Evolutionary conservation across 1,140 invertebrate species (phyloP).

Genomic region (Chrysomallon squamiferum): DNA sequence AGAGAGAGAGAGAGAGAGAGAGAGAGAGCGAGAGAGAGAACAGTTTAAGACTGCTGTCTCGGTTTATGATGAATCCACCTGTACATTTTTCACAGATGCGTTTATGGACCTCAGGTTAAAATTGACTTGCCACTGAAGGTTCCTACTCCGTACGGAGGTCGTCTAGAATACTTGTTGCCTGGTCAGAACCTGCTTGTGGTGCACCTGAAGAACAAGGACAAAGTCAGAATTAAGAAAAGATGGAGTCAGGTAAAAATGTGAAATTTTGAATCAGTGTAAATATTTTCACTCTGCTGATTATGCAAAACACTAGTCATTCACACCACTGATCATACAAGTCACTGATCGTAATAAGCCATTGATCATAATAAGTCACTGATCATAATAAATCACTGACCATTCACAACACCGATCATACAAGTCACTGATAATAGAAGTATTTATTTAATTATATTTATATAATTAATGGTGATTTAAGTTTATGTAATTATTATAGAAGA

Average conservation of each 20-base stretch:
- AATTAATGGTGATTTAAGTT: too few species aligned
- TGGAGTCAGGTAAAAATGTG: conserved; percentile 61
- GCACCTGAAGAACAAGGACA: conserved; percentile 95
- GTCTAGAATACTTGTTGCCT: conserved; percentile 91
- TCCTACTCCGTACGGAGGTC: conserved; percentile 93
- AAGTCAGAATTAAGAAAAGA: conserved; percentile 86
- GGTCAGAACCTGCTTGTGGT: conserved; percentile 97
- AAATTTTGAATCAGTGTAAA: background rate
- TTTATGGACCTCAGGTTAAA: background rate
- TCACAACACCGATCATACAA: too few species aligned
- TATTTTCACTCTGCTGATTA: background rate
- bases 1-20: too few species aligned
- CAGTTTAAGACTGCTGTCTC: too few species aligned
- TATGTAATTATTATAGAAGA: too few species aligned
- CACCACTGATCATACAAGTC: background rate
- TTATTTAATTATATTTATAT: too few species aligned
- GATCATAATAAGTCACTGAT: background rate
- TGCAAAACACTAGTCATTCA: background rate
- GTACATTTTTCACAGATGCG: too few species aligned
- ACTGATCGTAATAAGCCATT: background rate
- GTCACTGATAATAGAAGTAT: too few species aligned
- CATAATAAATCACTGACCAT: background rate
- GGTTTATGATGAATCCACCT: too few species aligned
- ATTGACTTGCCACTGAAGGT: conserved; percentile 90
- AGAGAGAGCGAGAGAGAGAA: too few species aligned